These are phyloP conservation scores for Sepiola atlantica DNA, from an alignment of 2,888 invertebrate genomes.

Conservation along the genomic window DNA sequence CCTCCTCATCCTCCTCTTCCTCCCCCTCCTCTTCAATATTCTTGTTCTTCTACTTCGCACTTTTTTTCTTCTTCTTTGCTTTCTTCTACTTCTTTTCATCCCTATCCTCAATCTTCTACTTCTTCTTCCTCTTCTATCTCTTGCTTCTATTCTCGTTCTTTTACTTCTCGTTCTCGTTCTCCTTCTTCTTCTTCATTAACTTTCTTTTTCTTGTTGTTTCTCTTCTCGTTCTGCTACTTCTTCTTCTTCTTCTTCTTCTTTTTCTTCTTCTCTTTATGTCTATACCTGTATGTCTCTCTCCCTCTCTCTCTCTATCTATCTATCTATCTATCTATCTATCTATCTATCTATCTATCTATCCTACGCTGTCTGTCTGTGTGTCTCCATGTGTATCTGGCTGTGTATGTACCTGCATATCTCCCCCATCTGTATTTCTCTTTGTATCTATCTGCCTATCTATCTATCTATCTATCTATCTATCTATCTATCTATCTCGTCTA, in stretches of 20 bases:
- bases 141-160: background rate
- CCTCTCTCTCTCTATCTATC: background rate
- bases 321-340: background rate
- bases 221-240: too few relatives aligned
- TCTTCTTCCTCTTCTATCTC: background rate
- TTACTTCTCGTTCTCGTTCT: background rate
- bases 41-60: too few relatives aligned
- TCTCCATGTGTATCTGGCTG: too few relatives aligned
- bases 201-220: too few relatives aligned
- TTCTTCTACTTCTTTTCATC: background rate
- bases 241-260: too few relatives aligned
- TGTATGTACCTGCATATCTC: background rate
- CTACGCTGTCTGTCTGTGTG: too few relatives aligned
- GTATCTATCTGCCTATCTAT: background rate
- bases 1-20: too few relatives aligned
- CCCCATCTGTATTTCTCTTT: too few relatives aligned
- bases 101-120: background rate
- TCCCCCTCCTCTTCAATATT: too few relatives aligned
- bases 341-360: background rate
- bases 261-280: background rate
- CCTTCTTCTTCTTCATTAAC: too few relatives aligned
- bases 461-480: background rate
- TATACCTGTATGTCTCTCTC: background rate
- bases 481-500: background rate
- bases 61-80: background rate